Evolutionary conservation across 2,888 invertebrate genomes (phyloP).

Genomic region (Drymonia ruficornis): DNA sequence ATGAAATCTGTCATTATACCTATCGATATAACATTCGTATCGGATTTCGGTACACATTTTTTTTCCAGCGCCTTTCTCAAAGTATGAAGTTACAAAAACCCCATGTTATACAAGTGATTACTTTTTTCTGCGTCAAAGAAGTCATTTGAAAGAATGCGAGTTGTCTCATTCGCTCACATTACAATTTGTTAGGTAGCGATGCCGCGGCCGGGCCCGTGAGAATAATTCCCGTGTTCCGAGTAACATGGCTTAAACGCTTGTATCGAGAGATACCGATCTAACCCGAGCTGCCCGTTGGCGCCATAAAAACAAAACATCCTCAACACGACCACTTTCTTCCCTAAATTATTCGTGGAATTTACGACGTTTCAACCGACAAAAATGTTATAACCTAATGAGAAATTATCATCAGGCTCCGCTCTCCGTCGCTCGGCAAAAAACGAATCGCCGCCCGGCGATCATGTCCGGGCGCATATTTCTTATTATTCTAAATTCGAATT

Average conservation of each 20-base stretch:
- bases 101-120: constrained; percentile 29
- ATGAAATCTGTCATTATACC: constrained; percentile 45
- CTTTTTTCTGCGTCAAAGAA: constrained; percentile 37
- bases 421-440: constrained; percentile 74
- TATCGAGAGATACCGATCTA: constrained; percentile 82
- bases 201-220: constrained; percentile 68
- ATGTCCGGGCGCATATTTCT: constrained; percentile 70
- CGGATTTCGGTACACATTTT: constrained; percentile 28
- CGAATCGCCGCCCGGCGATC: constrained; percentile 57
- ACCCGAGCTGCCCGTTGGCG: constrained; percentile 80
- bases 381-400: constrained; percentile 84
- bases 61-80: constrained; percentile 3
- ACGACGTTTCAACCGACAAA: constrained; percentile 80
- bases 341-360: constrained; percentile 84
- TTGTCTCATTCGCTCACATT: constrained; percentile 63
- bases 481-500: constrained; percentile 69
- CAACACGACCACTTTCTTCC: constrained; percentile 82
- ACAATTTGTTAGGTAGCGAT: constrained; percentile 74
- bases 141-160: constrained; percentile 43
- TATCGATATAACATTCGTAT: constrained; percentile 39
- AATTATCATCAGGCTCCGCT: constrained; percentile 76
- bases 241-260: constrained; percentile 84
- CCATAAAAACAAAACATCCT: constrained; percentile 84
- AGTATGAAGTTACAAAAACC: constrained; percentile 23
- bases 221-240: constrained; percentile 76